Evolutionary conservation across 2,888 invertebrate genomes (phyloP).

Genomic region (Dyspetes luteomarginatus): DNA sequence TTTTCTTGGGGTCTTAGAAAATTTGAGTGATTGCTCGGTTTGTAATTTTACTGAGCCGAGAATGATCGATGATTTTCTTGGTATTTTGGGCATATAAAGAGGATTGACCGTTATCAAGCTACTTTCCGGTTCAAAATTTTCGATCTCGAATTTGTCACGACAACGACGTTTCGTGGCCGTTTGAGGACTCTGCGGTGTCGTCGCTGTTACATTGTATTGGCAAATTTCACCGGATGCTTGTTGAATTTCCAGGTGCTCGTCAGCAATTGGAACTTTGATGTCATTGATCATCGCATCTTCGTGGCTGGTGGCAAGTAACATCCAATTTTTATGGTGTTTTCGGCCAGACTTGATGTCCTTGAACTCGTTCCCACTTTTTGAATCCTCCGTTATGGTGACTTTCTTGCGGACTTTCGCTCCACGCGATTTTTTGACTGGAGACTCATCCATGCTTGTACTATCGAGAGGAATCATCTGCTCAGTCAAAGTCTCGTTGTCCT

Average conservation of each 20-base stretch:
- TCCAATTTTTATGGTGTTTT: slow-evolving; percentile 10
- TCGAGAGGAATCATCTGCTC: slow-evolving; percentile 46
- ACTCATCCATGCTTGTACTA: slow-evolving; percentile 35
- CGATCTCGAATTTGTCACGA: slow-evolving; percentile 24
- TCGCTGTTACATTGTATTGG: not conserved
- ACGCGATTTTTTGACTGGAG: slow-evolving; percentile 30
- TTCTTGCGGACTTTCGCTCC: slow-evolving; percentile 45
- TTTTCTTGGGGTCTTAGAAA: slow-evolving; percentile 73
- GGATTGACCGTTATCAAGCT: slow-evolving; percentile 73
- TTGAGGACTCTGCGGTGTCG: slow-evolving; percentile 49
- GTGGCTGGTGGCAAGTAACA: not conserved
- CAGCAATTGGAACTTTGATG: slow-evolving; percentile 21
- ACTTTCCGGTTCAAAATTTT: slow-evolving; percentile 73
- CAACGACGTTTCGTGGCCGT: slow-evolving; percentile 23
- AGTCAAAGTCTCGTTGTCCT: slow-evolving; percentile 35
- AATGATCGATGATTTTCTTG: slow-evolving; percentile 74
- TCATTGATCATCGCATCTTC: slow-evolving; percentile 16
- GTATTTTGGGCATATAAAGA: slow-evolving; percentile 74
- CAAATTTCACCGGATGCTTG: slow-evolving; percentile 34
- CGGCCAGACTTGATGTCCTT: not conserved
- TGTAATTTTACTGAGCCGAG: slow-evolving; percentile 75
- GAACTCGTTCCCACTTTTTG: slow-evolving; percentile 31
- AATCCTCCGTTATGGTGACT: slow-evolving; percentile 38
- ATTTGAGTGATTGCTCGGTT: slow-evolving; percentile 61
- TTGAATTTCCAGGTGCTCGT: slow-evolving; percentile 60